phyloP scores from a whole-genome alignment of 2,888 invertebrate species.

The Disparrhopalites patrizii region DNA sequence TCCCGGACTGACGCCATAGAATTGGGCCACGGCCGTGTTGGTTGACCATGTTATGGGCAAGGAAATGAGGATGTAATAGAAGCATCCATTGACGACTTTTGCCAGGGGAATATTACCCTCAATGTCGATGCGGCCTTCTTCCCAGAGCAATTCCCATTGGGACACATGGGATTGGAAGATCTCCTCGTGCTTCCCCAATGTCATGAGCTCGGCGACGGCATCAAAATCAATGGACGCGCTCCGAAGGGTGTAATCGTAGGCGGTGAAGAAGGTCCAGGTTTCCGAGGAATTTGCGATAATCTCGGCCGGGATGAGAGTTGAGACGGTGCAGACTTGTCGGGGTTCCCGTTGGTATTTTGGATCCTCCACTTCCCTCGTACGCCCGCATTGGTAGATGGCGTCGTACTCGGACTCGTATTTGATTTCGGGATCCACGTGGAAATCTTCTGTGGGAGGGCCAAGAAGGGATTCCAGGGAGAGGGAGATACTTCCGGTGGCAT shows the following conservation, averaged over 20 bases:
- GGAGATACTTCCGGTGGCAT: slow-evolving; percentile 10
- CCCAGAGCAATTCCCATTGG: slow-evolving; percentile 45
- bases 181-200: slow-evolving; percentile 25
- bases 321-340: slow-evolving; percentile 35
- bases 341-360: slow-evolving; percentile 32
- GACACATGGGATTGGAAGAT: slow-evolving; percentile 27
- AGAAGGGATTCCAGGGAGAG: slow-evolving; percentile 1
- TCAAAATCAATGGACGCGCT: slow-evolving; percentile 32
- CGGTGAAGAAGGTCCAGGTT: slow-evolving; percentile 28
- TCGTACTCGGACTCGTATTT: slow-evolving; percentile 20
- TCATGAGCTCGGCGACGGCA: slow-evolving; percentile 21
- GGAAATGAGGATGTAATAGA: slow-evolving; percentile 47
- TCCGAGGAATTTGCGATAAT: neutral
- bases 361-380: slow-evolving; percentile 41
- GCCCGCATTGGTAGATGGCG: slow-evolving; percentile 34
- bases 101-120: slow-evolving; percentile 42
- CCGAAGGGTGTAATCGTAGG: slow-evolving; percentile 31
- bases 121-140: slow-evolving; percentile 40
- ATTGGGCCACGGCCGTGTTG: slow-evolving; percentile 32
- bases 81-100: slow-evolving; percentile 42
- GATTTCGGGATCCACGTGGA: slow-evolving; percentile 30
- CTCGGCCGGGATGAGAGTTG: slow-evolving; percentile 26
- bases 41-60: slow-evolving; percentile 39
- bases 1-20: slow-evolving; percentile 48
- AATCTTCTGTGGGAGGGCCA: slow-evolving; percentile 36